Conservation (phyloP, 2,797 vertebrate species). For the Prunella strophiata region DNA sequence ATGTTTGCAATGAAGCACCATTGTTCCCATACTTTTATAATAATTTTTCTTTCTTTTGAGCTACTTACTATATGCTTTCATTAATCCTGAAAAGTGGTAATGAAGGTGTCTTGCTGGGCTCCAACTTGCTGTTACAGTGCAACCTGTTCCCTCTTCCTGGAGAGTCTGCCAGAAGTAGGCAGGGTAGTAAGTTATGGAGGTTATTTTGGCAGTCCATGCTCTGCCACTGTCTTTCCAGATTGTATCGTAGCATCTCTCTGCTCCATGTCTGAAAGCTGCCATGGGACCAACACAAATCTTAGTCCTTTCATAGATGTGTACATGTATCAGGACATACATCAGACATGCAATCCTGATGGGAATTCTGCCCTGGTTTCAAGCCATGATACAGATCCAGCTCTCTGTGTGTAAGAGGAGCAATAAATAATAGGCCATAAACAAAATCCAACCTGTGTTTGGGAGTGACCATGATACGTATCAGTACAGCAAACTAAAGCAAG, state of each 20-base stretch:
- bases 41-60: neutral
- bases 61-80: neutral
- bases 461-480: neutral
- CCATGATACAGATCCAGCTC: neutral
- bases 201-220: neutral
- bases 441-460: neutral
- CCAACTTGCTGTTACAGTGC: neutral
- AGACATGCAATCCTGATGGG: neutral
- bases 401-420: neutral
- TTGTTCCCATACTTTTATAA: neutral
- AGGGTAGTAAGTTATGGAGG: neutral
- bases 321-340: rapidly evolving
- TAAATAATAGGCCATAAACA: neutral
- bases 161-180: neutral
- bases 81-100: neutral
- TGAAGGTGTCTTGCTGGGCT: neutral
- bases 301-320: rapidly evolving
- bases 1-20: neutral
- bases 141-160: neutral
- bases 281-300: neutral
- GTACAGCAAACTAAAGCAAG: neutral
- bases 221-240: neutral
- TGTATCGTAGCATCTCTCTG: neutral
- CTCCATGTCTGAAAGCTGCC: neutral
- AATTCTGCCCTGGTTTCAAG: neutral